Evolutionary conservation across 2,888 invertebrate genomes (phyloP).

Genomic region (Leptarthrus brevirostris): DNA sequence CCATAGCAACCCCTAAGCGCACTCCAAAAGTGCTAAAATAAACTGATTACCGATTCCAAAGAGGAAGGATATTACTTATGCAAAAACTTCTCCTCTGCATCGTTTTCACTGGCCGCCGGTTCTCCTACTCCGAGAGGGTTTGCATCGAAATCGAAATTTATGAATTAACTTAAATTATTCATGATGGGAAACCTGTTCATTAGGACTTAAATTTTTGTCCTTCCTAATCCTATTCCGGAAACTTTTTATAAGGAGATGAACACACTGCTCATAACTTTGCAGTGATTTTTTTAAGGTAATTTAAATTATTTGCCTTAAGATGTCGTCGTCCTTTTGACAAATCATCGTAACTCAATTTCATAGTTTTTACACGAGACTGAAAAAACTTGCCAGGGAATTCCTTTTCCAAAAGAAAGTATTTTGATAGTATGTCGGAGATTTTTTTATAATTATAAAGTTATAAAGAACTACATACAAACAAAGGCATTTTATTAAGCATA

Average conservation of each 20-base stretch:
- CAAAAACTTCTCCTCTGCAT: conserved; percentile 17
- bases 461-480: too few relatives aligned
- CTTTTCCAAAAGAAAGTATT: too few relatives aligned
- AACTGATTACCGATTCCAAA: conserved; percentile 40
- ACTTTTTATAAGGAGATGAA: conserved; percentile 9
- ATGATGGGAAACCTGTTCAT: conserved; percentile 41
- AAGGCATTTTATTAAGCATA: too few relatives aligned
- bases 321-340: too few relatives aligned
- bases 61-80: conserved; percentile 21
- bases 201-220: conserved; percentile 26
- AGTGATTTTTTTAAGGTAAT: too few relatives aligned
- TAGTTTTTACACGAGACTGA: too few relatives aligned
- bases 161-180: conserved; percentile 44
- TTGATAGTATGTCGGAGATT: too few relatives aligned
- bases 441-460: too few relatives aligned
- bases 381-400: too few relatives aligned
- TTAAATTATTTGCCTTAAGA: too few relatives aligned
- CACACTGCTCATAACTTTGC: too few relatives aligned
- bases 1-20: conserved; percentile 6
- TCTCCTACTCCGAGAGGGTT: not conserved
- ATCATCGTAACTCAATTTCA: too few relatives aligned
- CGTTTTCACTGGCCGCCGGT: not conserved
- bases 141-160: conserved; percentile 37
- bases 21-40: conserved; percentile 28
- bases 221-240: conserved; percentile 7